phyloP scores from a whole-genome alignment of 2,113 vertebrate genomes.

The Gadus chalcogrammus region DNA sequence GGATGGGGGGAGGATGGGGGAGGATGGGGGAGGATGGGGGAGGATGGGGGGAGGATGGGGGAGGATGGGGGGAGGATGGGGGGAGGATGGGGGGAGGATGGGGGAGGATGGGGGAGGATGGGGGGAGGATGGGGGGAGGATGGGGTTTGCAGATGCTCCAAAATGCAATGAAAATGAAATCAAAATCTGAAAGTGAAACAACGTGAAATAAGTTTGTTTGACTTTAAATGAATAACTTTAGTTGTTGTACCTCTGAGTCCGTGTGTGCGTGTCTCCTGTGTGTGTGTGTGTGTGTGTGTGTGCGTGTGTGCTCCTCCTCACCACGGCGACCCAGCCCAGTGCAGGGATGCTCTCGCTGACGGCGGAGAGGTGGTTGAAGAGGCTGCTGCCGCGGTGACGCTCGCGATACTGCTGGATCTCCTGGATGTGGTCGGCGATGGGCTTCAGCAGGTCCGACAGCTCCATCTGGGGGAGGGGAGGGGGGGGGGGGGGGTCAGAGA shows the following conservation, averaged over 20 bases:
- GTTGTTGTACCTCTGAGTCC: background rate
- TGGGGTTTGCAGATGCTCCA: too few species aligned
- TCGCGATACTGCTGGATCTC: slow-evolving; percentile 93
- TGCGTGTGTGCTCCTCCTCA: slow-evolving; percentile 51
- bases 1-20: too few species aligned
- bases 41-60: too few species aligned
- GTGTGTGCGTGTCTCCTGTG: too few species aligned
- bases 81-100: too few species aligned
- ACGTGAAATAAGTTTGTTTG: too few species aligned
- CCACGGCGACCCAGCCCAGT: slow-evolving; percentile 95
- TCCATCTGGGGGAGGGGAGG: slow-evolving; percentile 76
- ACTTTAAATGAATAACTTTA: background rate
- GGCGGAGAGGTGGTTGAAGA: slow-evolving; percentile 96
- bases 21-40: background rate
- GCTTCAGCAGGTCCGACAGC: slow-evolving; percentile 82
- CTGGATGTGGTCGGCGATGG: slow-evolving; percentile 93
- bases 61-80: too few species aligned
- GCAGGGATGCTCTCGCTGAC: slow-evolving; percentile 96
- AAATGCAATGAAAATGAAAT: too few species aligned
- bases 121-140: too few species aligned
- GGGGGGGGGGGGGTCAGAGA: background rate
- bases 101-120: too few species aligned
- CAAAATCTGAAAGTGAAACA: too few species aligned
- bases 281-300: background rate
- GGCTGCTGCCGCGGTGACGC: slow-evolving; percentile 84